Base-by-base conservation (phyloP, 2,797 vertebrate genomes). In the Spizella passerina region DNA sequence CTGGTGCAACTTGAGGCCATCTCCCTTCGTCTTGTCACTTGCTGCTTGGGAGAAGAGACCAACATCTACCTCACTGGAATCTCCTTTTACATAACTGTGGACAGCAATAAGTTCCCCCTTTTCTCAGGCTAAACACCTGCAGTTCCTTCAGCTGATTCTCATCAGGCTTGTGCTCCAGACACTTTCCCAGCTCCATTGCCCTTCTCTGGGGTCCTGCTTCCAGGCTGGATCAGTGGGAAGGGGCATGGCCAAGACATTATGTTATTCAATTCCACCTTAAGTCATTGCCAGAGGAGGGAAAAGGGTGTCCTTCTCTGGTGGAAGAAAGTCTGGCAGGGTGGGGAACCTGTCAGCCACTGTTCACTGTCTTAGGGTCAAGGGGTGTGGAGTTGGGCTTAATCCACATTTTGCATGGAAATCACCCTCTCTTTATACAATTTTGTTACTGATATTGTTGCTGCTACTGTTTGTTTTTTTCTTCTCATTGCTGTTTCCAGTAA, bases 201-300 rank as follows among this genome's bases (percentile, higher is more conserved):
- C 15, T 55, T 47, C 22, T 47, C 47, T 81, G 50, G 17, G 24
- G 24, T 64, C 20, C 16, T 72, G 20, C 16, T 47, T 72, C 49
- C 24, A 82, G 47, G 8, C 24, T 1, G 7, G 17, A 73, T 26
- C 41, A 49, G 24, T 30, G 34, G 43, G 13, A 64, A 56, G 9
- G 20, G 50, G 21, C 0, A 0, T 20, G 13, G 34, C 49, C 49
- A 47, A 63, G 20, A 32, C 7, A 39, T 29, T 38, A 20, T 27
- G 12, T 39, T 29, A 34, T 41, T 49, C 21, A 1, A 7, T 21
- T 34, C 5, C 21, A 29, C 29, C 12, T 32, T 29, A 15, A 32
- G 18, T 47, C 30, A 34, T 17, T 47, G 59, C 13, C 41, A 72
- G 49, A 55, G 32, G 19, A 46, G 5, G 14, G 4, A 24, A 64